Evolutionary conservation across 2,797 vertebrate species (phyloP).

Genomic region (Acrocephalus scirpaceus): DNA sequence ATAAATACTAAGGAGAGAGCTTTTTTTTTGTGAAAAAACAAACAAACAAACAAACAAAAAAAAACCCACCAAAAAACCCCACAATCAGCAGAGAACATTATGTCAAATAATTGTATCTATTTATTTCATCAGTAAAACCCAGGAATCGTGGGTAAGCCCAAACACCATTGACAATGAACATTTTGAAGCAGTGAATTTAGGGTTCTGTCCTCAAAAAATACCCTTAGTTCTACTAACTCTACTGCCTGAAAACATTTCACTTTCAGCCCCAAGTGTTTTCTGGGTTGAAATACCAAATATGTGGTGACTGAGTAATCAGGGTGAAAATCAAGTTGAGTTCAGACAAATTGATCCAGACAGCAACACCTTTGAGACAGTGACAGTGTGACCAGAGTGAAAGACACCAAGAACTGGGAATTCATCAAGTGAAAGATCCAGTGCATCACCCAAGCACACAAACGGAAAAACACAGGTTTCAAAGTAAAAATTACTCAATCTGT

Average conservation of each 20-base stretch:
- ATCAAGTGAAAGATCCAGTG: fast-evolving
- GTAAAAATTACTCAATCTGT: background rate
- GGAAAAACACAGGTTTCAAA: background rate
- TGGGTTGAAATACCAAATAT: background rate
- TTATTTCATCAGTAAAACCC: background rate
- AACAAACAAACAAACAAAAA: no score
- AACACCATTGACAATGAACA: background rate
- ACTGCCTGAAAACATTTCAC: background rate
- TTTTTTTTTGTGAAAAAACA: background rate
- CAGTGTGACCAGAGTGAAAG: background rate
- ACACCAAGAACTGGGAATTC: background rate
- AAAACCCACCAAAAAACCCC: no score
- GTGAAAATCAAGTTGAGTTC: background rate
- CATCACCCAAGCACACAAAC: background rate
- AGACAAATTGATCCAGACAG: background rate
- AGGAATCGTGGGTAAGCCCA: background rate
- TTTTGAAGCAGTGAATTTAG: background rate
- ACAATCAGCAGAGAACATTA: background rate
- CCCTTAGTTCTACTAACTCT: background rate
- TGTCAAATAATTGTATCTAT: background rate
- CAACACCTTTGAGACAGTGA: background rate
- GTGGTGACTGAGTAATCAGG: background rate
- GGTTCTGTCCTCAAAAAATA: background rate
- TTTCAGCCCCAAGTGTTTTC: background rate
- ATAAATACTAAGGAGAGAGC: background rate